Percentiles rank a stretch among this genome's conserved stretches.
phyloP scores from a whole-genome alignment of 2,113 vertebrate species.

The Sardina pilchardus region DNA sequence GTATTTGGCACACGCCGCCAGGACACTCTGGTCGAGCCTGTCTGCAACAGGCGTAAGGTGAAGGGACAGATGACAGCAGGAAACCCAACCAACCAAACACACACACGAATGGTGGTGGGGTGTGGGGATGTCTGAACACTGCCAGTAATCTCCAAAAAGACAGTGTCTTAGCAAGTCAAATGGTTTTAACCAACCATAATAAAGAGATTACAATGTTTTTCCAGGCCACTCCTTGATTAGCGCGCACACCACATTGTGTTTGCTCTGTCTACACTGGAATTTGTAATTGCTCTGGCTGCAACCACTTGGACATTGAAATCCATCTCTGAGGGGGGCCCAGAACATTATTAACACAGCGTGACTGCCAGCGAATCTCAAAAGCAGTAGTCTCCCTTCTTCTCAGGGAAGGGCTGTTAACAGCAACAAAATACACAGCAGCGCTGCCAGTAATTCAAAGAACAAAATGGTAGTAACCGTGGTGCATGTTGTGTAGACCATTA shows the following conservation, averaged over 20 bases:
- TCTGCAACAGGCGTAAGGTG: conserved; percentile 18
- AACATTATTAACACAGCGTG: neutral
- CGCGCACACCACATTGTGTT: neutral
- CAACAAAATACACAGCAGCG: neutral
- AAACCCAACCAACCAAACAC: neutral
- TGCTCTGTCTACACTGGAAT: neutral
- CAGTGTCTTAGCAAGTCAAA: neutral
- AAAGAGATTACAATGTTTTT: conserved; percentile 22
- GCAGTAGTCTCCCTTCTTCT: neutral
- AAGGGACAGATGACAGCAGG: conserved; percentile 9
- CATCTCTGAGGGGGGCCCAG: neutral
- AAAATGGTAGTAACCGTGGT: neutral
- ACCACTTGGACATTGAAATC: conserved; percentile 1
- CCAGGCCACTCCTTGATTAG: neutral
- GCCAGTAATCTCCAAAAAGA: neutral
- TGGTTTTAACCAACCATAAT: conserved; percentile 1
- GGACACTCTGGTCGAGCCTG: neutral
- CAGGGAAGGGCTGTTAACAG: neutral
- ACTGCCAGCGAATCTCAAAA: neutral
- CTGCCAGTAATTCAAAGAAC: neutral
- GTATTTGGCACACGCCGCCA: neutral
- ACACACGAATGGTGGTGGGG: neutral
- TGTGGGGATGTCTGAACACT: neutral
- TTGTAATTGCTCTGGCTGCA: neutral
- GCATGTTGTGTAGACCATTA: neutral